Evolutionary conservation across 2,113 vertebrate genomes (phyloP).

Genomic region (Macaca mulatta): DNA sequence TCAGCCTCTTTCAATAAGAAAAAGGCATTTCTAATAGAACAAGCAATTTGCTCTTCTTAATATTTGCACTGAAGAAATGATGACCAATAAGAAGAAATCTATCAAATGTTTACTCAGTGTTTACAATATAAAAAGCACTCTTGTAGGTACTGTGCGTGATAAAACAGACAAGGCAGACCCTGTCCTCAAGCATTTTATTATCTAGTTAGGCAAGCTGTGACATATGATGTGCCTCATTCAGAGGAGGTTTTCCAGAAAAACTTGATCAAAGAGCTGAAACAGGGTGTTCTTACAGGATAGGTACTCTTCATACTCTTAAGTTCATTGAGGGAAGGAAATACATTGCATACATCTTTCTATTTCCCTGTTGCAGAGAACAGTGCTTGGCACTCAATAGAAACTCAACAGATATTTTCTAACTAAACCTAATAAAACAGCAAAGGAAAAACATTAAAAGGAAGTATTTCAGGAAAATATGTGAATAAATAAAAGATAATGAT

Average conservation of each 20-base stretch:
- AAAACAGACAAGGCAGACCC: not conserved
- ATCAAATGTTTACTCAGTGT: not conserved
- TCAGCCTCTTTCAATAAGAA: not conserved
- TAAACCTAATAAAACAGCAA: not conserved
- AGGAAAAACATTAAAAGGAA: not conserved
- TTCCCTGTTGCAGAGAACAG: not conserved
- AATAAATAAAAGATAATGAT: not conserved
- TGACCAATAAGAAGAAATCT: not conserved
- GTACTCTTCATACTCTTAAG: not conserved
- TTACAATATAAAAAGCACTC: not conserved
- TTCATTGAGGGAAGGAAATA: not conserved
- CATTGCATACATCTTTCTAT: not conserved
- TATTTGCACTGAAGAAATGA: slow-evolving; percentile 11
- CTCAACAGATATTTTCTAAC: not conserved
- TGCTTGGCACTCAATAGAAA: not conserved
- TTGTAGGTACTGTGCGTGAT: not conserved
- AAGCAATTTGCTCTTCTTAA: not conserved
- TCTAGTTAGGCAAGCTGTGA: not conserved
- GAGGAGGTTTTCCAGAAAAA: not conserved
- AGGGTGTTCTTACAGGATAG: not conserved
- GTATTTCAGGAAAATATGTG: not conserved
- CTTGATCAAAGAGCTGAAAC: not conserved
- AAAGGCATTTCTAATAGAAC: not conserved
- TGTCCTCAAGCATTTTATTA: not conserved
- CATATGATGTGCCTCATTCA: not conserved